phyloP scores from a whole-genome alignment of 2,888 invertebrate species.

The Embidobia sp. region DNA sequence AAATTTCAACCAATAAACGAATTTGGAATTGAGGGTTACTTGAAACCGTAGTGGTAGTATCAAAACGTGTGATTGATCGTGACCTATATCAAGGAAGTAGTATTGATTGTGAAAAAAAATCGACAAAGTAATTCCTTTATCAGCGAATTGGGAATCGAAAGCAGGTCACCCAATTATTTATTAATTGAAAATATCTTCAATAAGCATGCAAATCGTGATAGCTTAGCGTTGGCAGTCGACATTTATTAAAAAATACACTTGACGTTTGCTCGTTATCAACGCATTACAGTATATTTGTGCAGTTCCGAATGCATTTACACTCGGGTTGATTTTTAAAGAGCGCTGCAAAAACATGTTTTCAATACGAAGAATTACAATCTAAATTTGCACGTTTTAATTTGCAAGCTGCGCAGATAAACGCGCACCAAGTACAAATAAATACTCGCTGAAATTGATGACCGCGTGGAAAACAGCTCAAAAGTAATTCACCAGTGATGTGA shows the following conservation, averaged over 20 bases:
- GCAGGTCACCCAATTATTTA: conserved; percentile 31
- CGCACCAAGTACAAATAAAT: no score
- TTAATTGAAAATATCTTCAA: conserved; percentile 33
- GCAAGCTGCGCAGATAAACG: no score
- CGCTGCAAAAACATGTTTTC: no score
- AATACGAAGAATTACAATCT: no score
- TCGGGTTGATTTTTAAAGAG: not conserved
- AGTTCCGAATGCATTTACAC: conserved; percentile 3
- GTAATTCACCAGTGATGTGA: no score
- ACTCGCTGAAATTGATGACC: no score
- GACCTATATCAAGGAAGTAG: conserved; percentile 40
- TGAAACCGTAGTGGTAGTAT: conserved; percentile 25
- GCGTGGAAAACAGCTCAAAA: no score
- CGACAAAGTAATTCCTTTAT: conserved; percentile 46
- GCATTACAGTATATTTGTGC: not conserved
- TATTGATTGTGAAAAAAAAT: conserved; percentile 48
- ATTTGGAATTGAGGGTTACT: conserved; percentile 23
- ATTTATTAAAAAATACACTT: conserved; percentile 14
- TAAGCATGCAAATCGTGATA: not conserved
- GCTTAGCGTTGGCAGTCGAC: not conserved
- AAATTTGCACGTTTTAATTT: no score
- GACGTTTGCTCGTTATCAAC: conserved; percentile 6
- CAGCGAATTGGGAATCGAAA: conserved; percentile 28
- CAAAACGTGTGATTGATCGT: conserved; percentile 47
- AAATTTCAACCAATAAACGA: not conserved